Base-by-base conservation (phyloP, 1,140 invertebrate species). In the Sitophilus oryzae region DNA sequence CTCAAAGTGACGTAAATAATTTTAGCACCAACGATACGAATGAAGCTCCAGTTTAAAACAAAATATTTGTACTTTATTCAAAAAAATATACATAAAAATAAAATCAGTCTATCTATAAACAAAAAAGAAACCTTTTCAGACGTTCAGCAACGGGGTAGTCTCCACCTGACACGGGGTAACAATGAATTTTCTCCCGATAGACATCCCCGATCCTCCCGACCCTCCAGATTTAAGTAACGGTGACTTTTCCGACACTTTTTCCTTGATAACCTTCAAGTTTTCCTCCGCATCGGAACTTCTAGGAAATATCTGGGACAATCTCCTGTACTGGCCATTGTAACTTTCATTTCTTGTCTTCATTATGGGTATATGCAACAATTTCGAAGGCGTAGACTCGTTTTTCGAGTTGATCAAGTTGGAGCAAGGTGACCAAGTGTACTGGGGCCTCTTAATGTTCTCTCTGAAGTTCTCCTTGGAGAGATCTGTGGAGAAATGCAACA, bases 341-440 rank as follows among this genome's bases (percentile, higher is more conserved):
- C 18, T 5, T 1, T 19, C 16, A 3, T 15, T 5, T n/a, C 19
- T 2, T n/a, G 2, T 46, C 16, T 35, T 35, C 1, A 1, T 6
- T 3, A 30, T 14, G 16, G 19, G 15, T 14, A 44, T 14, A 5
- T 46, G 34, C 3, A 46, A n/a, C 11, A 30, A 20, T 35, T 19
- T 35, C 1, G 44, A 35, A 9, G 20, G 1, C 14, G 19, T 35
- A 14, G 1, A 20, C 22, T 57, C 18, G 11, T 38, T 41, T 11
- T 23, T 46, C 23, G 36, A 52, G 0, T 51, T 30, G 1, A 52
- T 37, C 4, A 34, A 44, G 40, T 37, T 56, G 46, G 38, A 59
- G 23, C 44, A 51, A 1, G 64, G 60, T 3, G 60, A 60, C 58
- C 59, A 63, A 15, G 63, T 63, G 23, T 47, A 56, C 9, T 50